These are phyloP conservation scores for Calephelis virginiensis DNA, from an alignment of 1,140 invertebrate species.

Conservation along the genomic window DNA sequence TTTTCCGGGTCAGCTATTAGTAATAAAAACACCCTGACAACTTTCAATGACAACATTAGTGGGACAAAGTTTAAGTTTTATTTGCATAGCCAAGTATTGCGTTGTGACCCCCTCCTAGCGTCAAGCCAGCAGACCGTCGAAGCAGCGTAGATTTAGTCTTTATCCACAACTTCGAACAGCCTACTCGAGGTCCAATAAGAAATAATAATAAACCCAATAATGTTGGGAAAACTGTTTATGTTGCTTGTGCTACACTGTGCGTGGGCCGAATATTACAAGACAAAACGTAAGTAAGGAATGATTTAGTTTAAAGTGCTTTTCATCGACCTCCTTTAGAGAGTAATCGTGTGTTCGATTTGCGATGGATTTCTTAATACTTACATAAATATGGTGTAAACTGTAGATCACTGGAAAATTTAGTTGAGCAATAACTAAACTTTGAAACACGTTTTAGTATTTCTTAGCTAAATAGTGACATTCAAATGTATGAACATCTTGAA, in stretches of 20 bases:
- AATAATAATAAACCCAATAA: slow-evolving; percentile 35
- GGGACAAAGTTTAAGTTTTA: slow-evolving; percentile 60
- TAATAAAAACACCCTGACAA: slow-evolving; percentile 1
- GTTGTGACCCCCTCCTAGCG: slow-evolving; percentile 51
- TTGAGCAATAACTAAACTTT: neutral
- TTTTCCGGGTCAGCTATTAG: neutral
- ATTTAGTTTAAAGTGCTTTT: slow-evolving; percentile 21
- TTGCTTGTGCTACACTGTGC: slow-evolving; percentile 50
- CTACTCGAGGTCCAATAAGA: slow-evolving; percentile 46
- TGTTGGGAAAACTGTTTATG: slow-evolving; percentile 61
- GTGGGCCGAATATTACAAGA: slow-evolving; percentile 60
- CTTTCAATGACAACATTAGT: slow-evolving; percentile 25
- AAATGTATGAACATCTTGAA: too few relatives aligned
- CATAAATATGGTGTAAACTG: slow-evolving; percentile 6
- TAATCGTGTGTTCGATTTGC: slow-evolving; percentile 3
- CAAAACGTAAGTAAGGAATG: slow-evolving; percentile 60
- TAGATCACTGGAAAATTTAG: neutral
- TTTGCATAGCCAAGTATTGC: slow-evolving; percentile 69
- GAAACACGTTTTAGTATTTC: too few relatives aligned
- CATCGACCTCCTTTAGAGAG: slow-evolving; percentile 8
- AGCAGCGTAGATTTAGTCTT: slow-evolving; percentile 51
- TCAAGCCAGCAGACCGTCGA: slow-evolving; percentile 39
- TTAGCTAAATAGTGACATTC: too few relatives aligned
- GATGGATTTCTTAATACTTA: slow-evolving; percentile 1
- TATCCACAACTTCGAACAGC: slow-evolving; percentile 48